A percentile compares a stretch with the other conserved stretches of the same genome.
Evolutionary conservation across 2,113 vertebrate species (phyloP).

Genomic region (Sinosuthora webbiana): DNA sequence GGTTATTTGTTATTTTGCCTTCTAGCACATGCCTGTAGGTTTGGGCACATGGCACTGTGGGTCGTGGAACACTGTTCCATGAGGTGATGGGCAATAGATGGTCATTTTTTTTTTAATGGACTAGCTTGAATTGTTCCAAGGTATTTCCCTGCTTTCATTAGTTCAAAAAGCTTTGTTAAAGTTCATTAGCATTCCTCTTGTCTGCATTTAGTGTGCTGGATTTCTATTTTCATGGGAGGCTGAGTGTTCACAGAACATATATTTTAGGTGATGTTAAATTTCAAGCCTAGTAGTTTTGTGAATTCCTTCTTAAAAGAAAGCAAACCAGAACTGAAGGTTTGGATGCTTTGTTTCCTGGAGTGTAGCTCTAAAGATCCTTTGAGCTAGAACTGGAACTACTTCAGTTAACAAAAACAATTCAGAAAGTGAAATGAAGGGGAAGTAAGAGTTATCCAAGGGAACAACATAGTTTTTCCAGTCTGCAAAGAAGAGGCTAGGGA

Average conservation of each 20-base stretch:
- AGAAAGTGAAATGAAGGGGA: background rate
- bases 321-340: background rate
- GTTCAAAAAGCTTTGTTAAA: background rate
- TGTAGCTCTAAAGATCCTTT: background rate
- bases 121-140: background rate
- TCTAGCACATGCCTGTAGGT: background rate
- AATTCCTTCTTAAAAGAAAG: background rate
- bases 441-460: background rate
- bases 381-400: background rate
- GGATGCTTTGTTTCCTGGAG: background rate
- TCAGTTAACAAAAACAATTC: constrained; percentile 13
- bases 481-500: background rate
- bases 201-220: background rate
- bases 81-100: background rate
- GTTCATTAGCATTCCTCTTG: background rate
- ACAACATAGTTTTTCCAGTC: background rate
- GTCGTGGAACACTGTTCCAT: background rate
- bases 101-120: background rate
- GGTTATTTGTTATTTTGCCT: background rate
- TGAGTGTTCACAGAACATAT: background rate
- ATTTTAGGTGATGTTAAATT: background rate
- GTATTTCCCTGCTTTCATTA: background rate
- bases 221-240: background rate
- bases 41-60: background rate
- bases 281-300: background rate